Conservation (phyloP, 2,797 vertebrate genomes). For the Cossypha polioptera region DNA sequence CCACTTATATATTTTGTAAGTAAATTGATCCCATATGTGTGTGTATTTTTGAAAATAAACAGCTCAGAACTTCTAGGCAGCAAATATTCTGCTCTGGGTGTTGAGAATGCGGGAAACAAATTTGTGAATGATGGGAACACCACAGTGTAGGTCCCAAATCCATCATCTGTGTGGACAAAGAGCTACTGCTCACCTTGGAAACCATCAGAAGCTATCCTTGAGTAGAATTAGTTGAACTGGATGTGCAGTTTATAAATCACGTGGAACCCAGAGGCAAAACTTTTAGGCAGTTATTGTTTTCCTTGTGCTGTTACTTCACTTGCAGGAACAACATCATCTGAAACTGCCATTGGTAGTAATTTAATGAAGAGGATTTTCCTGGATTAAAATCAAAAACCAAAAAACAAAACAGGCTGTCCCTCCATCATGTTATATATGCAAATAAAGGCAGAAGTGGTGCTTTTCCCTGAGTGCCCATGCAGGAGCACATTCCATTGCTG, state of each 20-base stretch:
- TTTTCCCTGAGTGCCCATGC: background rate
- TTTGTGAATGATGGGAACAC: background rate
- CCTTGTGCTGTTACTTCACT: background rate
- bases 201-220: background rate
- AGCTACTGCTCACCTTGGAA: background rate
- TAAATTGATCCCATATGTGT: background rate
- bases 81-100: background rate
- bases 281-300: background rate
- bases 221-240: background rate
- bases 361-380: background rate
- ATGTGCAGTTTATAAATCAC: background rate
- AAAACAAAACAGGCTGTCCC: background rate
- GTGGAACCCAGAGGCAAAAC: background rate
- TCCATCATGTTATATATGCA: background rate
- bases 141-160: background rate
- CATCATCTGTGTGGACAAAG: background rate
- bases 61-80: background rate
- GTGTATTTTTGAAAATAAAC: background rate
- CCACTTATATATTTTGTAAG: background rate
- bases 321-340: background rate
- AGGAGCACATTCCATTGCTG: slow-evolving; percentile 27
- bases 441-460: background rate
- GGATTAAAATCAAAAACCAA: background rate
- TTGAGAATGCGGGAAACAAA: background rate
- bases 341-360: background rate